Base-by-base conservation (phyloP, 2,888 invertebrate genomes). In the Drosophila merina region DNA sequence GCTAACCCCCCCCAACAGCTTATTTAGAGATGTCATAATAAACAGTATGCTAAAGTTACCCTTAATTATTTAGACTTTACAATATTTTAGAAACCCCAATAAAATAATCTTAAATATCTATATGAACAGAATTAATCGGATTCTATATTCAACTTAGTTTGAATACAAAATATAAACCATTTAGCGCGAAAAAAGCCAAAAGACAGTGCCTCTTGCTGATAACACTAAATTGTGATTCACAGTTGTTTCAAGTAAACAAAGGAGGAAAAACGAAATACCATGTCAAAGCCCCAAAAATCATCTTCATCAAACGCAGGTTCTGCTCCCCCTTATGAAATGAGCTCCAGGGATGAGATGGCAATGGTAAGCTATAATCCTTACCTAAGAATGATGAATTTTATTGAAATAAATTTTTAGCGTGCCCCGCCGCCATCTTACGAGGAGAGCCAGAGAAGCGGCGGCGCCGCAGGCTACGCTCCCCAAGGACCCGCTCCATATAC, bases 341-440 rank as follows among this genome's bases (percentile, higher is more conserved):
- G 1, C n/a, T 36, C 73, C 40, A 68, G 20, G 38, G 66, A 64
- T 14, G 68, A 72, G 2, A 58, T 76, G 45, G 70, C 76, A 10
- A 84, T 81, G 85, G 81, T 86, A 25, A 25, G 76, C 54, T 49
- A 50, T 1, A 56, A 8, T 7, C 33, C 12, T 1, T 1, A 63
- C 10, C 1, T 7, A 2, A 25, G 6, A 3, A 5, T 3, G 0
- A 8, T 33, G 2, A 4, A n/a, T 33, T 0, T 10, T 10, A 33
- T 3, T n/a, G 10, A 4, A 2, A 36, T 2, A 36, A 0, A 36
- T 10, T 36, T 36, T 20, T 42, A 91, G 88, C 79, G 91, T 40
- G 89, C 89, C 6, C 91, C 91, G 2, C 91, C 91, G 1, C 91
- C 91, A 2, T 74, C 91, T 0, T 91, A 91, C 51, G 91, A 91